Conservation (phyloP, 1,140 invertebrate species). For the Drosophila sturtevanti region DNA sequence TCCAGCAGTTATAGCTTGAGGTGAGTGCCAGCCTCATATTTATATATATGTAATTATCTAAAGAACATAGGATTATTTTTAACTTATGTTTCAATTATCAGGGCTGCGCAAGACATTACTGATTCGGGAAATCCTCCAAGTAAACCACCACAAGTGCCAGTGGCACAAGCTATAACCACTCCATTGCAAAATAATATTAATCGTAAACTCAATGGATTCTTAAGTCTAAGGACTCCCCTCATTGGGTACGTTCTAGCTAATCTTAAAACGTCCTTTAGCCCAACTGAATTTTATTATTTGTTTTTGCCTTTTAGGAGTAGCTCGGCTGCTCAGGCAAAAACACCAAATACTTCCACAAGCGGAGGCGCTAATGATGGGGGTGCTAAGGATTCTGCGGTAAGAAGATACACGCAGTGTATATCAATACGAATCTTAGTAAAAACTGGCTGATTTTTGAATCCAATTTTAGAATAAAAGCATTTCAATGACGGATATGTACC, state of each 20-base stretch:
- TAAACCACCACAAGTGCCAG: conserved; percentile 60
- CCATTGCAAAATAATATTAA: conserved; percentile 81
- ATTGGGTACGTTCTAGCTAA: conserved; percentile 85
- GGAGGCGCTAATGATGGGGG: conserved; percentile 78
- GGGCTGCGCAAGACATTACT: conserved; percentile 65
- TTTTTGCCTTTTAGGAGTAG: conserved; percentile 21
- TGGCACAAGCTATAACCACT: conserved; percentile 52
- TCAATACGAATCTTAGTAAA: neutral
- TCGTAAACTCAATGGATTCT: conserved; percentile 87
- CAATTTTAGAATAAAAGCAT: conserved; percentile 92
- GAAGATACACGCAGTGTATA: conserved; percentile 14
- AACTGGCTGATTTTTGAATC: neutral
- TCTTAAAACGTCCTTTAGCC: neutral
- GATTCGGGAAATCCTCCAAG: conserved; percentile 58
- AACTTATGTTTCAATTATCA: conserved; percentile 6
- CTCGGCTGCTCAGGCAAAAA: conserved; percentile 86
- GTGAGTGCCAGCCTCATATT: conserved; percentile 36
- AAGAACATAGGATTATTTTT: neutral
- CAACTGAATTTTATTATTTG: neutral
- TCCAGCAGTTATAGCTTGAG: conserved; percentile 80
- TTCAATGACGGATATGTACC: conserved; percentile 97
- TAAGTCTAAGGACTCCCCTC: conserved; percentile 90
- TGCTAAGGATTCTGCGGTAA: conserved; percentile 68
- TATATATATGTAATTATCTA: neutral
- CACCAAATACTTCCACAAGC: conserved; percentile 83